phyloP scores from a whole-genome alignment of 2,113 vertebrate genomes.

The Ceyx melanurus region DNA sequence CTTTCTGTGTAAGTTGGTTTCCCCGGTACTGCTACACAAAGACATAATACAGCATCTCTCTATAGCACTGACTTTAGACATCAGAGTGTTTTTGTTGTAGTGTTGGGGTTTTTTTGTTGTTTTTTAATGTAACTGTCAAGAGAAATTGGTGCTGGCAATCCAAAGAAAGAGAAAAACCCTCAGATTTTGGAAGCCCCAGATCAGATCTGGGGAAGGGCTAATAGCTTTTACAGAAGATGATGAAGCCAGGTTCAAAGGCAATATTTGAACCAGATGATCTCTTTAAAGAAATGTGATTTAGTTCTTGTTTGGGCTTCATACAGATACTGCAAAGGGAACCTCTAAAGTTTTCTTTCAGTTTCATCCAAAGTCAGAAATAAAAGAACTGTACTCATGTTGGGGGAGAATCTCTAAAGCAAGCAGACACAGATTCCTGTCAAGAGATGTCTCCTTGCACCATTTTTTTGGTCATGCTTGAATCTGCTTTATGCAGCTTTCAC shows the following conservation, averaged over 20 bases:
- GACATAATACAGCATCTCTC: neutral
- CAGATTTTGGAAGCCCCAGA: neutral
- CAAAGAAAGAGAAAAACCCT: neutral
- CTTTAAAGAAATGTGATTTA: neutral
- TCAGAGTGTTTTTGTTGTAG: neutral
- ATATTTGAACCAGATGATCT: neutral
- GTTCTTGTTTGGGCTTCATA: neutral
- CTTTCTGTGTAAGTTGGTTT: neutral
- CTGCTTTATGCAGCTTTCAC: neutral
- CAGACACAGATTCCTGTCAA: neutral
- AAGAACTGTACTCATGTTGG: neutral
- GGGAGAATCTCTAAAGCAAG: neutral
- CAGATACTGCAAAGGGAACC: neutral
- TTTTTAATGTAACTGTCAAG: neutral
- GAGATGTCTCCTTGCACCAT: neutral
- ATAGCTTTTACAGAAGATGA: neutral
- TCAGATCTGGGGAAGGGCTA: neutral
- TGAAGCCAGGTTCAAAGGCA: neutral
- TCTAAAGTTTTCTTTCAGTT: neutral
- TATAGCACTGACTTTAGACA: rapidly evolving
- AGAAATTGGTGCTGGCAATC: neutral
- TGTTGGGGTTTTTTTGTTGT: neutral
- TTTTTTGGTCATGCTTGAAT: neutral
- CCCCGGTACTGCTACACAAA: neutral
- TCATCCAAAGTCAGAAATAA: neutral